phyloP scores from a whole-genome alignment of 2,888 invertebrate genomes.

The Caenorhabditis virilis region DNA sequence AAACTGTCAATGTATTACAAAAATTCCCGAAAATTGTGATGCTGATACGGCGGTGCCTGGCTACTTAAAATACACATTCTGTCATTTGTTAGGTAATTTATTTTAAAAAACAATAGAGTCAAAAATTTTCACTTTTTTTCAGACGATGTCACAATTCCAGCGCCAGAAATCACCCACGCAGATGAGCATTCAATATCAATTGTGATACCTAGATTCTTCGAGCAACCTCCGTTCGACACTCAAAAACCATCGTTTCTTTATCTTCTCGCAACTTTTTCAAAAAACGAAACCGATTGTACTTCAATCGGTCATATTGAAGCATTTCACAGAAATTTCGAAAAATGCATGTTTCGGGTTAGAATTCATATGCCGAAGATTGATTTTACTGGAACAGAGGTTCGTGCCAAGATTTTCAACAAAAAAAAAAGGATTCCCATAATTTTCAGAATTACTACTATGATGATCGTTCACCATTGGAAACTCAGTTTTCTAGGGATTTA shows the following conservation, averaged over 20 bases:
- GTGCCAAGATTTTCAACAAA: neutral
- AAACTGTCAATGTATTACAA: conserved; percentile 25
- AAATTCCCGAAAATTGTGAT: conserved; percentile 7
- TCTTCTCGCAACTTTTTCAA: conserved; percentile 18
- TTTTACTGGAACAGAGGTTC: conserved; percentile 25
- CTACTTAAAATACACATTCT: conserved; percentile 15
- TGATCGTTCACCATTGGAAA: conserved; percentile 21
- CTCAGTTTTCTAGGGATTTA: conserved; percentile 26
- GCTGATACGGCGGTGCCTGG: neutral
- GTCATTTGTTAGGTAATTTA: conserved; percentile 21
- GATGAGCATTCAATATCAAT: conserved; percentile 25
- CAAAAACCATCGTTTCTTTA: conserved; percentile 21
- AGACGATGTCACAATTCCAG: conserved; percentile 21
- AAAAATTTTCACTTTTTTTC: neutral
- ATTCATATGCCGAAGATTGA: conserved; percentile 33
- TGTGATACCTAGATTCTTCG: conserved; percentile 25
- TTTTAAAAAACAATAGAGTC: neutral
- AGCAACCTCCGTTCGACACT: conserved; percentile 20
- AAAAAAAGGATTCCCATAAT: neutral
- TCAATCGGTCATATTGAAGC: conserved; percentile 34
- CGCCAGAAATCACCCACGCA: conserved; percentile 12
- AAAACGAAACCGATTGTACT: conserved; percentile 9
- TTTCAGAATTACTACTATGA: conserved; percentile 37
- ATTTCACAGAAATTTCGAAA: conserved; percentile 15
- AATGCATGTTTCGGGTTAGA: conserved; percentile 24